These are phyloP conservation scores for Agrochola circellaris DNA, from an alignment of 2,888 invertebrate genomes.

Conservation along the genomic window DNA sequence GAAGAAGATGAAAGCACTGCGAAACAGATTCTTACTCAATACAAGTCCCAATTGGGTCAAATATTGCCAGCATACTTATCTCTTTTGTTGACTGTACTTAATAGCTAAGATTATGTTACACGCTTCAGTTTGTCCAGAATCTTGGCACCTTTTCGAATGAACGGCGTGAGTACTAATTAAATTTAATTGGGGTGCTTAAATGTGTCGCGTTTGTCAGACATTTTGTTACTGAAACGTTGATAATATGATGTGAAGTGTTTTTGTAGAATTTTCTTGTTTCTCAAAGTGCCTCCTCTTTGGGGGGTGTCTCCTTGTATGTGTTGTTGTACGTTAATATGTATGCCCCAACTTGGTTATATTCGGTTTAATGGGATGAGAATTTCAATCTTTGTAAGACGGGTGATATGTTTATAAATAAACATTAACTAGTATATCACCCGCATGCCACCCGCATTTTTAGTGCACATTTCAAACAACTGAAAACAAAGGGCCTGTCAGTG, in stretches of 20 bases:
- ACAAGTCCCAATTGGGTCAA: not conserved
- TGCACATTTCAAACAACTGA: not conserved
- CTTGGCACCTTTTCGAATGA: constrained; percentile 59
- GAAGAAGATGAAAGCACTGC: not conserved
- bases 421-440: not conserved
- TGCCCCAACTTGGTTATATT: not conserved
- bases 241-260: not conserved
- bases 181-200: constrained; percentile 49
- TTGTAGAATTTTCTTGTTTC: not conserved
- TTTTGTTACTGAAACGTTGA: constrained; percentile 29
- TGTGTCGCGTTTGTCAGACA: constrained; percentile 18
- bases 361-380: not conserved
- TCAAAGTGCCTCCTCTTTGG: not conserved
- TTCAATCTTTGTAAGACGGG: not conserved
- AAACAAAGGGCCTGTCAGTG: not conserved
- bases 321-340: not conserved
- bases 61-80: not conserved
- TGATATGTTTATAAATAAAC: not conserved
- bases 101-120: constrained; percentile 58
- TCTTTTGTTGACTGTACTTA: constrained; percentile 39
- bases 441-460: not conserved
- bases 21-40: not conserved
- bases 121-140: constrained; percentile 57
- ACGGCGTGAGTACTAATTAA: constrained; percentile 59
- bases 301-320: too few relatives aligned